Evolutionary conservation across 2,888 invertebrate genomes (phyloP), one percentile per base, ranked within the genome.

Genomic region (Cerastis rubricosa): DNA sequence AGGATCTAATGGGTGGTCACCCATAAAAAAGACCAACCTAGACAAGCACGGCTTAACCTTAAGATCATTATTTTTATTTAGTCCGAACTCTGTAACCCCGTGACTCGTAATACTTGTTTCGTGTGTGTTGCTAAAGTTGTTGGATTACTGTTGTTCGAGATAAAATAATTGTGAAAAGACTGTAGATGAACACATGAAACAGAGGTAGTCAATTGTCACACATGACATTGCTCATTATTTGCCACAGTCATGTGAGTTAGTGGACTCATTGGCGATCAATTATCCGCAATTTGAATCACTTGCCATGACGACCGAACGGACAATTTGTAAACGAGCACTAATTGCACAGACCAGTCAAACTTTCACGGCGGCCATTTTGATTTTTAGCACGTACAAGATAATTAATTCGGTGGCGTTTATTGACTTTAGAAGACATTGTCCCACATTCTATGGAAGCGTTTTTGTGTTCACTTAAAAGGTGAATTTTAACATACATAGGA

Each of bases 221-320:
- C 69, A 84, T 86, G 88, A 87, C 87, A 89, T 81, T 84, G 86
- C 86, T 88, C 87, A 89, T 91, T 90, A 92, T 89, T 91, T 91
- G 92, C 91, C 92, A 92, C 91, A 91, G 90, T 91, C 92, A 92
- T 88, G 90, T 92, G 91, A 92, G 91, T 93, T 92, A 90, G 88
- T 89, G 85, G 87, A 90, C 91, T 93, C 92, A 94, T 94, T 94
- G 93, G 90, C 89, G 93, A 95, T 94, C 95, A 96, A 95, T 96
- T 95, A 95, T 93, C 92, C 89, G 89, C 93, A 94, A 95, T 96
- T 96, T 92, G 93, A 94, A 91, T 90, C 95, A 95, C 94, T 95
- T 93, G 93, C 90, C 83, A 93, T 94, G 94, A 93, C 92, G 91
- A 90, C 89, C 87, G 89, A 82, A 89, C 89, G 80, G 83, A 90